Percentiles rank a stretch among this genome's conserved stretches.
Conservation (phyloP, 2,888 invertebrate genomes). For the Drosophila neotestacea region DNA sequence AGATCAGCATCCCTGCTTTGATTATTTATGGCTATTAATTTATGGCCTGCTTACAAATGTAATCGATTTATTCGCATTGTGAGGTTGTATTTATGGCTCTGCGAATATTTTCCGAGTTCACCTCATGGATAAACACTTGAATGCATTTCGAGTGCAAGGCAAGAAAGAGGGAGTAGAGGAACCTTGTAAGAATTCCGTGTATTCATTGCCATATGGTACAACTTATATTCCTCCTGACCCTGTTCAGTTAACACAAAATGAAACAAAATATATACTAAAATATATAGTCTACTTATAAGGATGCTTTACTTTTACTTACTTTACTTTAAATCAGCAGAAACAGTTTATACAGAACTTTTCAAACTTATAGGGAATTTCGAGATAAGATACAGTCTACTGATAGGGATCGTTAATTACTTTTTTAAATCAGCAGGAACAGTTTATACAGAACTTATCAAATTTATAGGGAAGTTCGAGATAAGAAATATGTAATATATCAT, state of each 20-base stretch:
- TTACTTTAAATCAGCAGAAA: too few species aligned
- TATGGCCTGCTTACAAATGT: constrained; percentile 45
- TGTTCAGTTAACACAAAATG: neutral
- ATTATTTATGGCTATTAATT: constrained; percentile 47
- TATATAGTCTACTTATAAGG: constrained; percentile 13
- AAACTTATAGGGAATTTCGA: neutral
- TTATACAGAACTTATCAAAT: neutral
- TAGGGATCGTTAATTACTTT: too few species aligned
- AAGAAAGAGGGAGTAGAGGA: neutral
- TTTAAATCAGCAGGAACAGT: too few species aligned
- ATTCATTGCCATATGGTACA: constrained; percentile 13
- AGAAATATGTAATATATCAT: too few species aligned
- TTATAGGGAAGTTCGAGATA: neutral
- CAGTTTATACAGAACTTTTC: neutral
- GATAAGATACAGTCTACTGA: too few species aligned
- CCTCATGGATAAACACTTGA: constrained; percentile 36
- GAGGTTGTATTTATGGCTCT: constrained; percentile 57
- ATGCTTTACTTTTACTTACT: too few species aligned
- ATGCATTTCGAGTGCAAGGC: constrained; percentile 43
- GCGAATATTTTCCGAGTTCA: constrained; percentile 55
- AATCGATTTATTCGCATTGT: constrained; percentile 64
- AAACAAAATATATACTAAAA: neutral
- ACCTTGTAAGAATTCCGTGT: constrained; percentile 15
- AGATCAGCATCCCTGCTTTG: constrained; percentile 26
- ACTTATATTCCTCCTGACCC: constrained; percentile 25